Percentiles rank a stretch among this genome's conserved stretches.
These are phyloP conservation scores for Dasyprocta punctata DNA, from an alignment of 2,113 vertebrate genomes.

Conservation along the genomic window DNA sequence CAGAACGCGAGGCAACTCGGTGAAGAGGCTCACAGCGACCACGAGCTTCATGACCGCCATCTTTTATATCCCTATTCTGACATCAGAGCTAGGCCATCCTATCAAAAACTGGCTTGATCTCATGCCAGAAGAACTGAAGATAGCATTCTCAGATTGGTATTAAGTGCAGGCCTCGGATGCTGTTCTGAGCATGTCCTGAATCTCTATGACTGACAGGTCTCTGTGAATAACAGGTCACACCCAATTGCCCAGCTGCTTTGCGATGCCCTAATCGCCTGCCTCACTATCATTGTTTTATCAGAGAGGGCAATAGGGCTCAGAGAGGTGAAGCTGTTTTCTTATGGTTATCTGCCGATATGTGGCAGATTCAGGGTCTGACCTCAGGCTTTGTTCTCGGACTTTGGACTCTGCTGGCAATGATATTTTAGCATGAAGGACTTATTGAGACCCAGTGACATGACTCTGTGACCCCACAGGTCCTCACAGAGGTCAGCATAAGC, in stretches of 20 bases:
- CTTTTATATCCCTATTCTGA: not conserved
- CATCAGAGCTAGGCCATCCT: not conserved
- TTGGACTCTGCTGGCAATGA: not conserved
- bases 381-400: not conserved
- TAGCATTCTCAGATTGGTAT: not conserved
- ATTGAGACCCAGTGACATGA: not conserved
- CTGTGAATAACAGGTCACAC: not conserved
- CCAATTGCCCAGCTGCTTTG: not conserved
- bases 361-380: not conserved
- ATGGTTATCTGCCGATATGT: not conserved
- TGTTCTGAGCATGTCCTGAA: not conserved
- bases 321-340: not conserved
- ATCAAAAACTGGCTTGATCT: not conserved
- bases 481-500: not conserved
- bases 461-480: not conserved
- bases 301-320: not conserved
- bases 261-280: not conserved
- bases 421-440: not conserved
- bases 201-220: not conserved
- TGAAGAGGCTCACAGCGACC: not conserved
- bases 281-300: not conserved
- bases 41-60: rapidly evolving
- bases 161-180: not conserved
- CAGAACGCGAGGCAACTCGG: not conserved
- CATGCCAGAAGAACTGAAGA: not conserved